Base-by-base conservation (phyloP, 1,140 invertebrate species). In the Panagrolaimus sp. region DNA sequence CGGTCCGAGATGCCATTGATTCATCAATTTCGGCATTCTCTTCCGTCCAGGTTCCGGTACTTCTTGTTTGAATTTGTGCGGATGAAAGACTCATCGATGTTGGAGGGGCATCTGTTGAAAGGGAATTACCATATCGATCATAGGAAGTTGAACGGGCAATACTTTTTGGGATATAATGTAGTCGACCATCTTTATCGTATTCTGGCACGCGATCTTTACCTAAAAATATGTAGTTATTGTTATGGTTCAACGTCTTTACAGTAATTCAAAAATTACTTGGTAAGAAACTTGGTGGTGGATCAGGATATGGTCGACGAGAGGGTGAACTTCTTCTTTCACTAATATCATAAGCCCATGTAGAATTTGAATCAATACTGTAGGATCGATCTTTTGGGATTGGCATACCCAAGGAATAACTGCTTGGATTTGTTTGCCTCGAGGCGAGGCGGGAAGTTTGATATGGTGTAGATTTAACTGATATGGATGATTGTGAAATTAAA, bases 131-230 rank as follows among this genome's bases (percentile, higher is more conserved):
- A 38, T 73, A 73, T 52, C 65, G 28, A 44, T 70, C 72, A 47
- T 70, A 74, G 32, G 74, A 70, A 63, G 48, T 17, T 17, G 76
- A 75, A 14, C 75, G 48, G 1, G 63, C 64, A 10, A 76, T 62
- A 17, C 32, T 48, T 65, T 73, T 79, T 14, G 75, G 72, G 7
- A 79, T 65, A 43, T 76, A 78, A 48, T 76, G 76, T 21, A 74
- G 58, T 28, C 77, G 68, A 12, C 77, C 77, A 48, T 79, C 70
- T 38, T 62, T 63, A 62, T 78, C 77, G 58, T 80, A 78, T 47
- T 71, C 73, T 9, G 47, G 66, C 17, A 64, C 46, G 21, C 65
- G 75, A 28, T 77, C 77, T 43, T 63, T 78, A 65, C 70, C 62
- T 75, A 24, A 47, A 58, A 58, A 58, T n/a, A n/a, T n/a, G n/a